These are phyloP conservation scores for Orientallactaga bullata DNA, from an alignment of 2,113 vertebrate species.

Conservation along the genomic window DNA sequence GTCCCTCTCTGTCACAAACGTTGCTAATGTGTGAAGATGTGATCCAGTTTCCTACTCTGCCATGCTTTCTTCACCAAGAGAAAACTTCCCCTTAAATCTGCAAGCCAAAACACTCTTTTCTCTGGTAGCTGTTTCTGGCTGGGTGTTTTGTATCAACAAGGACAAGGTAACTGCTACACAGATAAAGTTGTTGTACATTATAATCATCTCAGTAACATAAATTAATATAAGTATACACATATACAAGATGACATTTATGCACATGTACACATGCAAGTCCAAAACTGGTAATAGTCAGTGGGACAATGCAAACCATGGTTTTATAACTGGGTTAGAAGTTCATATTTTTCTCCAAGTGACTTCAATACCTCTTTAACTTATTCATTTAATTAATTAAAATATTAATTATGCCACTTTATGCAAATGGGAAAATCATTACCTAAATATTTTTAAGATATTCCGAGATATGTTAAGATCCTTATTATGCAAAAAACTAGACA, in stretches of 20 bases:
- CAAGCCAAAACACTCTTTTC: too few relatives aligned
- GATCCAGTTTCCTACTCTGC: too few relatives aligned
- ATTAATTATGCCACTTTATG: background rate
- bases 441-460: conserved; percentile 29
- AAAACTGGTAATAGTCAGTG: background rate
- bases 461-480: conserved; percentile 45
- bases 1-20: too few relatives aligned
- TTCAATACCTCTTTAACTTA: conserved; percentile 16
- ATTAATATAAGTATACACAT: background rate
- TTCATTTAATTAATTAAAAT: conserved; percentile 50
- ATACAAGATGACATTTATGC: background rate
- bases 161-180: too few relatives aligned
- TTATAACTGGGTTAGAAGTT: background rate
- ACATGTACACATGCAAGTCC: background rate
- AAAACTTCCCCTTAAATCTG: too few relatives aligned
- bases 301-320: background rate
- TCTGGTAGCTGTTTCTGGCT: too few relatives aligned
- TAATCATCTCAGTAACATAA: background rate
- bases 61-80: too few relatives aligned
- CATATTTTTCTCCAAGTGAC: background rate
- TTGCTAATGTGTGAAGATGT: too few relatives aligned
- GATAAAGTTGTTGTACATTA: background rate
- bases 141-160: too few relatives aligned
- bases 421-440: background rate
- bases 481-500: background rate